Conservation (phyloP, 2,888 invertebrate species). For the Gibbula magus region DNA sequence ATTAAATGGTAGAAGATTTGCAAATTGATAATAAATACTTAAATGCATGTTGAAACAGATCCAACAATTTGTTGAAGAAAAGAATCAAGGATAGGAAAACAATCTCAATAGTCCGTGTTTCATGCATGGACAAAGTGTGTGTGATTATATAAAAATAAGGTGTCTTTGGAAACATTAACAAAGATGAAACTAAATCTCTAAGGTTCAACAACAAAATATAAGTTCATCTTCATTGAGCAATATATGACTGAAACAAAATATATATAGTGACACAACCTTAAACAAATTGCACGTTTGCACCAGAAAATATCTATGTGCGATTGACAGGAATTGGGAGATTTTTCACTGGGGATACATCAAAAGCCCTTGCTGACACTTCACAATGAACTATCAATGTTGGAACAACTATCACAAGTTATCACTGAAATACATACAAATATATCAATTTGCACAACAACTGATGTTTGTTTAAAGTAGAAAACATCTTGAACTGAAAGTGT, state of each 20-base stretch:
- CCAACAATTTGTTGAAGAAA: conserved; percentile 12
- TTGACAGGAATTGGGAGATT: not conserved
- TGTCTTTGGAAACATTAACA: conserved; percentile 23
- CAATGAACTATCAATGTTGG: not conserved
- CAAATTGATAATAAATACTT: not conserved
- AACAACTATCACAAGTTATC: not conserved
- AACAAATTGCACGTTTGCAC: conserved; percentile 25
- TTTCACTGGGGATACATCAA: conserved; percentile 6
- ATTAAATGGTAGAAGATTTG: conserved; percentile 5
- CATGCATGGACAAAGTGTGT: conserved; percentile 18
- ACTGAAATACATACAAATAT: not conserved
- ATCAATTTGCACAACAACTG: conserved; percentile 1
- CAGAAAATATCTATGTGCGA: conserved; percentile 21
- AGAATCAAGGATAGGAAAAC: conserved; percentile 14
- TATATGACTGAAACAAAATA: conserved; percentile 30
- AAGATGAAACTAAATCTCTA: conserved; percentile 21
- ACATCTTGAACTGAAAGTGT: not conserved
- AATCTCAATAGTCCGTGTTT: conserved; percentile 18
- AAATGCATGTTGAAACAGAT: conserved; percentile 22
- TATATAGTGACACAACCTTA: conserved; percentile 29
- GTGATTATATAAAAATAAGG: conserved; percentile 22
- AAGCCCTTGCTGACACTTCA: not conserved
- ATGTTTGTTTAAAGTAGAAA: not conserved
- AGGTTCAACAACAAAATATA: conserved; percentile 26
- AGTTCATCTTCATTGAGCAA: conserved; percentile 31